phyloP scores from a whole-genome alignment of 2,113 vertebrate genomes.

The Helogale parvula region DNA sequence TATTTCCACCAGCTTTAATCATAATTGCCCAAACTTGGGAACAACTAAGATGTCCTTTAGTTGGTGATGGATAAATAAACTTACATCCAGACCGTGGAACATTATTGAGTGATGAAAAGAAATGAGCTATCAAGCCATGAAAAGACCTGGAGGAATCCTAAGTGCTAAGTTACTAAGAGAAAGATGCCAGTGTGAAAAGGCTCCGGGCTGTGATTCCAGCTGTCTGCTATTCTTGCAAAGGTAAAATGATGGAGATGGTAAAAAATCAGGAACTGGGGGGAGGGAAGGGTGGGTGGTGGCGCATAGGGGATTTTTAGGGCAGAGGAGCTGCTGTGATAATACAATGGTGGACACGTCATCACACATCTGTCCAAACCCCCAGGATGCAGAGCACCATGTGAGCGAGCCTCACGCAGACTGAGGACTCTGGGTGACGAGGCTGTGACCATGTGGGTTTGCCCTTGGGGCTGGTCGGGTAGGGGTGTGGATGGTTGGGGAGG shows the following conservation, averaged over 20 bases:
- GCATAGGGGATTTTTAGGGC: not conserved
- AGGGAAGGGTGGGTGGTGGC: not conserved
- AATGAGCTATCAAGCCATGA: no score
- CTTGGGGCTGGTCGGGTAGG: no score
- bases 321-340: not conserved
- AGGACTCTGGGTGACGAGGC: not conserved
- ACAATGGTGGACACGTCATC: not conserved
- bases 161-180: not conserved
- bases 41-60: not conserved
- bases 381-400: not conserved
- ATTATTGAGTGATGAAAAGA: not conserved
- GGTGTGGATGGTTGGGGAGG: not conserved
- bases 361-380: not conserved
- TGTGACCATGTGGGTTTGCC: not conserved
- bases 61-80: not conserved
- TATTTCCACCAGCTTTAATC: not conserved
- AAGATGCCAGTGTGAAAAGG: not conserved
- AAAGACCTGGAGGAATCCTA: not conserved
- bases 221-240: not conserved
- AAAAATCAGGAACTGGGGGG: no score
- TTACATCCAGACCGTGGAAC: not conserved
- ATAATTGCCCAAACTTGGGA: not conserved
- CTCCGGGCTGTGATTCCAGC: not conserved
- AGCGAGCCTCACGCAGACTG: not conserved
- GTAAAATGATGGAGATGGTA: not conserved